phyloP scores from a whole-genome alignment of 1,140 invertebrate genomes.

The Andrena cerasifolii region DNA sequence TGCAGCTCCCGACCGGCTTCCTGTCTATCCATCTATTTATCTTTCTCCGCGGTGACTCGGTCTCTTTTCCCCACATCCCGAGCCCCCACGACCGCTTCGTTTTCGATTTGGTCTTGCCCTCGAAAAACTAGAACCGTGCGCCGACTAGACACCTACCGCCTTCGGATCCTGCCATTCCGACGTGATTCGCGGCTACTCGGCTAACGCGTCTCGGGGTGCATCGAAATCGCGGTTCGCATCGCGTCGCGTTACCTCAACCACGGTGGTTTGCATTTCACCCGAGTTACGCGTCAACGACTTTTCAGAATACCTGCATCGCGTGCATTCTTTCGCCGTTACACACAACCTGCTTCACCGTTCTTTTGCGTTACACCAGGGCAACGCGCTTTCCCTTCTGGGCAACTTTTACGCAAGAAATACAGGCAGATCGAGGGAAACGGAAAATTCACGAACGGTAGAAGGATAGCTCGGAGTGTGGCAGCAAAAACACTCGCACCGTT shows the following conservation, averaged over 20 bases:
- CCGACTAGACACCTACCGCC: no score
- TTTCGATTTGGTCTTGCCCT: neutral
- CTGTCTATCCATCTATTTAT: conserved; percentile 41
- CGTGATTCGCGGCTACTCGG: no score
- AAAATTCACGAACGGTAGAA: no score
- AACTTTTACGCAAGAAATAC: conserved; percentile 21
- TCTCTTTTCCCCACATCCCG: neutral
- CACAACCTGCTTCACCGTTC: no score
- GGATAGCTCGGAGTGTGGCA: no score
- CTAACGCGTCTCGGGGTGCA: neutral
- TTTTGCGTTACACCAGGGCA: neutral
- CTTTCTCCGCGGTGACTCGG: neutral
- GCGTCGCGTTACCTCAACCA: no score
- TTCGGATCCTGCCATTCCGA: no score
- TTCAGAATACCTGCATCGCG: neutral
- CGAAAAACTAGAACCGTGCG: neutral
- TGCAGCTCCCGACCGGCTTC: conserved; percentile 6
- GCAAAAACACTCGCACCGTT: no score
- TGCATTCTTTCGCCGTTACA: neutral
- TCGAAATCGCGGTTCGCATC: neutral
- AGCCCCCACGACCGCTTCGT: neutral
- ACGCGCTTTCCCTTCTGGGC: neutral
- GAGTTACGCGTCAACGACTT: neutral
- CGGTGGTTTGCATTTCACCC: neutral
- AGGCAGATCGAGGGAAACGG: neutral